phyloP scores from a whole-genome alignment of 2,888 invertebrate genomes.

The Graphium colonna region DNA sequence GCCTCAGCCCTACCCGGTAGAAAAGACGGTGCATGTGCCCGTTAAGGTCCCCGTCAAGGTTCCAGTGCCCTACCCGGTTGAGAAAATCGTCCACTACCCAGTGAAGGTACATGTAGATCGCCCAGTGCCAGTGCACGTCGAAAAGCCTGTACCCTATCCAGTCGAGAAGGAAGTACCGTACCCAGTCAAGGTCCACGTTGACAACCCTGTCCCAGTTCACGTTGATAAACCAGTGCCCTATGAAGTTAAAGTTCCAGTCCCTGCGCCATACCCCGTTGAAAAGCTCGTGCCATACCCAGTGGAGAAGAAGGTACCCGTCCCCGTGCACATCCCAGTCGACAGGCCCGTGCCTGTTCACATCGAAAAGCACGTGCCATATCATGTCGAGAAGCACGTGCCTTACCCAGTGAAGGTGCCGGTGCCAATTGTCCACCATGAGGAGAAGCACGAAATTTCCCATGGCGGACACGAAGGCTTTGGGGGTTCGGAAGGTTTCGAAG shows the following conservation, averaged over 20 bases:
- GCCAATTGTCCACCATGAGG: conserved; percentile 78
- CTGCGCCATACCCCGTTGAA: conserved; percentile 81
- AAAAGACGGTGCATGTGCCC: conserved; percentile 79
- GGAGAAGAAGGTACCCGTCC: conserved; percentile 83
- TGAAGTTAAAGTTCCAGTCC: conserved; percentile 83
- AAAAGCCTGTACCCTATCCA: conserved; percentile 71
- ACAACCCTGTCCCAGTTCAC: conserved; percentile 79
- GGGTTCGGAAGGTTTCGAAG: conserved; percentile 23
- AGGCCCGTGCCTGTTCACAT: conserved; percentile 82
- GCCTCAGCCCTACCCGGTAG: conserved; percentile 84
- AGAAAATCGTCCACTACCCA: conserved; percentile 80
- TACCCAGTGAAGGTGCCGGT: conserved; percentile 86
- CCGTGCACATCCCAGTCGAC: conserved; percentile 82
- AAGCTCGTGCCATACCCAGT: conserved; percentile 83
- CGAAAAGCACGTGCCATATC: conserved; percentile 84
- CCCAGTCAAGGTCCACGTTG: conserved; percentile 80
- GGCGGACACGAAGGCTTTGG: conserved; percentile 28
- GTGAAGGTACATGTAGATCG: conserved; percentile 81
- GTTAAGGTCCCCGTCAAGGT: conserved; percentile 84
- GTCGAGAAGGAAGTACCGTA: conserved; percentile 82
- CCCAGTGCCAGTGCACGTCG: conserved; percentile 81
- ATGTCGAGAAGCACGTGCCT: conserved; percentile 84
- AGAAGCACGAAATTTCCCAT: conserved; percentile 39
- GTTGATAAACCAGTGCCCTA: conserved; percentile 83
- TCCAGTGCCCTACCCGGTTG: conserved; percentile 81